phyloP scores from a whole-genome alignment of 1,140 invertebrate genomes.

The Lepidurus couesii region DNA sequence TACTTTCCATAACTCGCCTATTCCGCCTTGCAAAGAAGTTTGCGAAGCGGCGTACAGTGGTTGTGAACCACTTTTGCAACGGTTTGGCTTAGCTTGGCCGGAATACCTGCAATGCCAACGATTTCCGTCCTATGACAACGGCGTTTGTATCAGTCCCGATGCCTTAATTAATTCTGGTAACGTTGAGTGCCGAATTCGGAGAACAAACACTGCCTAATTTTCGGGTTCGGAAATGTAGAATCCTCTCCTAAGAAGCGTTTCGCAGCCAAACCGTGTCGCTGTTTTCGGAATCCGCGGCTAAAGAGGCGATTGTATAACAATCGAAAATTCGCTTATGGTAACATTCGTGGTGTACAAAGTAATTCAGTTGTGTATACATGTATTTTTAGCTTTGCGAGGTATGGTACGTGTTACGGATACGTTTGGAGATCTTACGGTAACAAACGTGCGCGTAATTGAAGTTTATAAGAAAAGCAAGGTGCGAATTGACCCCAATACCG shows the following conservation, averaged over 20 bases:
- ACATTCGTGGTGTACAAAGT: background rate
- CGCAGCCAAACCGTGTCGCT: slow-evolving; percentile 14
- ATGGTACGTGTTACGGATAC: slow-evolving; percentile 28
- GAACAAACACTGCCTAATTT: background rate
- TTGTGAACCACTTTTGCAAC: slow-evolving; percentile 32
- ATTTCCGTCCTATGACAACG: slow-evolving; percentile 26
- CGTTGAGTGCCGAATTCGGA: background rate
- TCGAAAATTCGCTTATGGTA: slow-evolving; percentile 31
- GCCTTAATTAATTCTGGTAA: slow-evolving; percentile 27
- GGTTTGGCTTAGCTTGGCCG: slow-evolving; percentile 33
- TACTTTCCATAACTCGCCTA: slow-evolving; percentile 26
- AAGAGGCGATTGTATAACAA: slow-evolving; percentile 32
- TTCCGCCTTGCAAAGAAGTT: slow-evolving; percentile 35
- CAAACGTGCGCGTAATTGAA: slow-evolving; percentile 34
- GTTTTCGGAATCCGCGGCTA: slow-evolving; percentile 28
- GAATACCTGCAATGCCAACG: slow-evolving; percentile 21
- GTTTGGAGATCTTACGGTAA: slow-evolving; percentile 34
- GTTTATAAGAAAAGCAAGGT: slow-evolving; percentile 34
- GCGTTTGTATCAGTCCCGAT: slow-evolving; percentile 34
- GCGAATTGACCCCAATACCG: slow-evolving; percentile 23
- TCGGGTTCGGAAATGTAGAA: background rate
- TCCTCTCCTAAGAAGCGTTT: background rate
- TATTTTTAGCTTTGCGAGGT: slow-evolving; percentile 26
- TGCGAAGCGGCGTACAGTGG: slow-evolving; percentile 30
- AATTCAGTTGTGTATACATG: background rate